phyloP scores from a whole-genome alignment of 1,140 invertebrate species.

The Drosophila hydei region DNA sequence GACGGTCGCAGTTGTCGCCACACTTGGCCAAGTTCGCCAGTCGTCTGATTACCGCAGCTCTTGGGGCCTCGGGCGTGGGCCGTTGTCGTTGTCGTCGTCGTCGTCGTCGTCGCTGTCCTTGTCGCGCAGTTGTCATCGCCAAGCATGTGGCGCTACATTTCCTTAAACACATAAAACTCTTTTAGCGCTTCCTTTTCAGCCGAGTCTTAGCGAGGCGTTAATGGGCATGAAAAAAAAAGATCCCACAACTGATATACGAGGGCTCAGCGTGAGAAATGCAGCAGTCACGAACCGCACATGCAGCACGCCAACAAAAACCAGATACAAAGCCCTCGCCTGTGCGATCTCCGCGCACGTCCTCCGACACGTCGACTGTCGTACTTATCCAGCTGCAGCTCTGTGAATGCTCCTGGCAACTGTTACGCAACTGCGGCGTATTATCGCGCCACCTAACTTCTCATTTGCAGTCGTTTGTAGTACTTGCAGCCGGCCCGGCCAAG shows the following conservation, averaged over 20 bases:
- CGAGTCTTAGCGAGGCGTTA: constrained; percentile 56
- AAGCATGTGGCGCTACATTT: constrained; percentile 56
- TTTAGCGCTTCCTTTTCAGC: constrained; percentile 64
- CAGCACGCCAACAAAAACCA: constrained; percentile 53
- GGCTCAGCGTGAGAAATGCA: constrained; percentile 53
- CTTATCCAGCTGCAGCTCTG: constrained; percentile 14
- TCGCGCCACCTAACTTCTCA: constrained; percentile 55
- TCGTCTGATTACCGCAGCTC: constrained; percentile 54
- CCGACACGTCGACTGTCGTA: neutral
- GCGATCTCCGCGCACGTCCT: neutral
- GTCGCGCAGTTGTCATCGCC: constrained; percentile 50
- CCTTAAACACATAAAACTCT: constrained; percentile 69
- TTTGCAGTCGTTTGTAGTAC: constrained; percentile 61
- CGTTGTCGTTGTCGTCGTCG: neutral
- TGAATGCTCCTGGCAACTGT: constrained; percentile 50
- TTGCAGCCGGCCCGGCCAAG: constrained; percentile 22
- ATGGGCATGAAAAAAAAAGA: constrained; percentile 52
- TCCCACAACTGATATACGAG: constrained; percentile 38
- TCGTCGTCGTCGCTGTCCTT: constrained; percentile 24
- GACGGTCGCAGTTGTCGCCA: constrained; percentile 56
- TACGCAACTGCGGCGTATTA: constrained; percentile 54
- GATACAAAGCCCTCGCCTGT: constrained; percentile 35
- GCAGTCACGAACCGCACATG: constrained; percentile 54
- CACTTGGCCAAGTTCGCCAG: constrained; percentile 64
- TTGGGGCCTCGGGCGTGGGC: neutral